phyloP scores from a whole-genome alignment of 53 echinoderm and acorn worm genomes.

The Crossaster papposus region DNA sequence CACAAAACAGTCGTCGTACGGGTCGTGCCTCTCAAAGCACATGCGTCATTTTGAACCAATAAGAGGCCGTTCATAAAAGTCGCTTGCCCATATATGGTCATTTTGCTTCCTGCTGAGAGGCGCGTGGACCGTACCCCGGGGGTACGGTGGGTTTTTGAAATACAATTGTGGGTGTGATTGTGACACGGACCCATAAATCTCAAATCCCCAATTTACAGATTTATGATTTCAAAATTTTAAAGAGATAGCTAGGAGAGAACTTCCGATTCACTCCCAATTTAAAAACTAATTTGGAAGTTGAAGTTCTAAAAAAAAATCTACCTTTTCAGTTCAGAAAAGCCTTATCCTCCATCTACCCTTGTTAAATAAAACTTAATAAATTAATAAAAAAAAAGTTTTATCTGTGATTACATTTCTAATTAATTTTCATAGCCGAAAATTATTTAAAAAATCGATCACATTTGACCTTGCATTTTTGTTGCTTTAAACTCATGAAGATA shows the following conservation, averaged over 20 bases:
- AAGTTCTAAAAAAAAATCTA: too few relatives aligned
- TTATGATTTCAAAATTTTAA: neutral
- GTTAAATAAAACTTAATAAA: too few relatives aligned
- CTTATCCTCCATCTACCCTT: too few relatives aligned
- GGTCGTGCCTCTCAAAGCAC: neutral
- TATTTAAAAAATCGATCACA: too few relatives aligned
- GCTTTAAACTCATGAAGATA: too few relatives aligned
- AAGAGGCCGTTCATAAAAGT: constrained; percentile 38
- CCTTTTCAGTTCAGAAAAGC: too few relatives aligned
- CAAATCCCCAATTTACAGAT: neutral
- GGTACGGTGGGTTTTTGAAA: constrained; percentile 9
- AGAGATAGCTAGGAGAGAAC: neutral
- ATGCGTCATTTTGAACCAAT: constrained; percentile 59
- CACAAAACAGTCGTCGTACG: constrained; percentile 34
- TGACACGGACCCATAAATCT: neutral
- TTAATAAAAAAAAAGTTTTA: too few relatives aligned
- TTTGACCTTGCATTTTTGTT: too few relatives aligned
- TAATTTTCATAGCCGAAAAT: too few relatives aligned
- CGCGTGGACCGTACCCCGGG: neutral
- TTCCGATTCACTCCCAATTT: neutral
- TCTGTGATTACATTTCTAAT: too few relatives aligned
- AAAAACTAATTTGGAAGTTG: too few relatives aligned
- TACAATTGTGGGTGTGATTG: constrained; percentile 2
- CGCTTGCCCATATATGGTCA: constrained; percentile 43
- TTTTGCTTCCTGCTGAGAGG: neutral